These are phyloP conservation scores for Gambusia affinis DNA, from an alignment of 2,113 vertebrate species.

Conservation along the genomic window DNA sequence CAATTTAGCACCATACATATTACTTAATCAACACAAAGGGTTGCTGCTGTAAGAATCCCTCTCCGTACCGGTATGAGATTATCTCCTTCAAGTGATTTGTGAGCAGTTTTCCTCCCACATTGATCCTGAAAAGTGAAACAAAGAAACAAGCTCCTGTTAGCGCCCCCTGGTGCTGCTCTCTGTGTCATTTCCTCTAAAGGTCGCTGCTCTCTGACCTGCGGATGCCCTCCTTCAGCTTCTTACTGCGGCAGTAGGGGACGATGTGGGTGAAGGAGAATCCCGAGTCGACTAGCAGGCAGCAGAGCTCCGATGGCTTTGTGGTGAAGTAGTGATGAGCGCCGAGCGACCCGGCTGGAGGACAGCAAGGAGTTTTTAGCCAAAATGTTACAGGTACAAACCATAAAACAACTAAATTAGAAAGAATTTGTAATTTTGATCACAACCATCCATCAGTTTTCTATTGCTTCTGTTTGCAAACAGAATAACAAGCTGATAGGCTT, in stretches of 20 bases:
- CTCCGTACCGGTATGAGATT: slow-evolving; percentile 92
- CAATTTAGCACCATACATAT: neutral
- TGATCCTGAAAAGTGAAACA: slow-evolving; percentile 82
- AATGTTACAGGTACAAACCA: neutral
- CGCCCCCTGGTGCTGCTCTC: accelerated
- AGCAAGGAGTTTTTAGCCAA: accelerated
- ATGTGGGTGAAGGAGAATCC: slow-evolving; percentile 98
- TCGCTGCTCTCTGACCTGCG: slow-evolving; percentile 81
- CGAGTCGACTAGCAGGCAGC: slow-evolving; percentile 94
- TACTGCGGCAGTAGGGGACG: slow-evolving; percentile 92
- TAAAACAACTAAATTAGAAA: neutral
- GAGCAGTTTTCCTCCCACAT: slow-evolving; percentile 96
- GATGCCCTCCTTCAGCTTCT: slow-evolving; percentile 95
- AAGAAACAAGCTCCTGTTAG: neutral
- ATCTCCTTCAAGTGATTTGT: slow-evolving; percentile 99
- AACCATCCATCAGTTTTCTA: too few relatives aligned
- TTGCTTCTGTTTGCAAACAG: too few relatives aligned
- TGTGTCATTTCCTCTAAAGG: neutral
- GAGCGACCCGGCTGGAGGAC: slow-evolving; percentile 88
- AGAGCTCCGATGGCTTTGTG: slow-evolving; percentile 88
- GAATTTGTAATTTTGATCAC: neutral
- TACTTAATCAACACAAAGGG: neutral
- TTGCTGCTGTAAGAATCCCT: neutral
- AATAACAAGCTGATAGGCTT: too few relatives aligned
- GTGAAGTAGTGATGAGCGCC: slow-evolving; percentile 92